Conservation (phyloP, 2,113 vertebrate genomes). For the Asarcornis scutulata region DNA sequence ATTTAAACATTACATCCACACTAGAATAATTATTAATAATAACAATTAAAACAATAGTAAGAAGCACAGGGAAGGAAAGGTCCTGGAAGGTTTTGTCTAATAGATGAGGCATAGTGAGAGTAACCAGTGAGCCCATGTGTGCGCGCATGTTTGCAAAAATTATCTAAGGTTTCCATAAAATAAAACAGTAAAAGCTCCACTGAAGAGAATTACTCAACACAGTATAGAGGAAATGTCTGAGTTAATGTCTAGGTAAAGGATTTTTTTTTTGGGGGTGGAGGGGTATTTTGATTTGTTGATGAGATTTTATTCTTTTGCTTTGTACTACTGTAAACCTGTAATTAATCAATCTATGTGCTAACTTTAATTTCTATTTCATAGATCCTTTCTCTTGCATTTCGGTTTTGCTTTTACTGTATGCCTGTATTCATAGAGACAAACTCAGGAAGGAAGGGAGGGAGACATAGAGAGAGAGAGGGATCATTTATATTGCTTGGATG, state of each 20-base stretch:
- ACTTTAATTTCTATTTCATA: constrained; percentile 22
- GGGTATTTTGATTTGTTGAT: not conserved
- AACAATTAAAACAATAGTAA: constrained; percentile 52
- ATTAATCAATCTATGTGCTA: constrained; percentile 19
- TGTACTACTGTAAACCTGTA: not conserved
- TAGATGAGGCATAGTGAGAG: not conserved
- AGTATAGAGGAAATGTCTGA: not conserved
- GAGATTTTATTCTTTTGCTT: constrained; percentile 18
- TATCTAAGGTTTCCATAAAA: not conserved
- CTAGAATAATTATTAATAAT: constrained; percentile 16
- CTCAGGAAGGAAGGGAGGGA: not conserved
- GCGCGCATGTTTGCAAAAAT: not conserved
- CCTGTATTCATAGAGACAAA: constrained; percentile 17
- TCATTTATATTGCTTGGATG: constrained; percentile 53
- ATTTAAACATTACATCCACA: not conserved
- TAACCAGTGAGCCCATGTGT: not conserved
- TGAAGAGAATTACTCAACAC: not conserved
- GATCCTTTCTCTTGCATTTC: not conserved
- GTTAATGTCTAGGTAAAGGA: not conserved
- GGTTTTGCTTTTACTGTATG: constrained; percentile 25
- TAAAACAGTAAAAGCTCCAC: constrained; percentile 4
- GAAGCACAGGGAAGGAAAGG: not conserved
- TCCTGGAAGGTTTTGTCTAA: not conserved
- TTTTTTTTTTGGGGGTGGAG: not conserved
- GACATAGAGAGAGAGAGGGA: not conserved